A percentile compares a stretch with the other conserved stretches of the same genome.
Conservation (phyloP, 2,888 invertebrate genomes). For the Eupithecia vulgata region DNA sequence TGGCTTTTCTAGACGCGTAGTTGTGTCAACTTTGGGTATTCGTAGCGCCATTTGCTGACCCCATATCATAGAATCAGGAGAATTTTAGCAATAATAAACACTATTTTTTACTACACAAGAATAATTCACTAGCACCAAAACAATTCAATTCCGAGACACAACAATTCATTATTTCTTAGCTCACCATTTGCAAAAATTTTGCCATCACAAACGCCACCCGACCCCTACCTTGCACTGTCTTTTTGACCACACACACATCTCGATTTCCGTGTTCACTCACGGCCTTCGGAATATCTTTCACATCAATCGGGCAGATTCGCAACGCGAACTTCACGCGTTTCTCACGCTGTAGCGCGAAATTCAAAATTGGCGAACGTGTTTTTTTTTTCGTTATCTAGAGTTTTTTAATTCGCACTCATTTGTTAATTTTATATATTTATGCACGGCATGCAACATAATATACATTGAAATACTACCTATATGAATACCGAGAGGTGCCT, state of each 20-base stretch:
- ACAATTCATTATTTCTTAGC: slow-evolving; percentile 83
- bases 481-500: neutral
- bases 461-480: neutral
- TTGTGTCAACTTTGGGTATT: slow-evolving; percentile 83
- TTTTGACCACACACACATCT: slow-evolving; percentile 86
- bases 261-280: slow-evolving; percentile 86
- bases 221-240: slow-evolving; percentile 90
- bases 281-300: slow-evolving; percentile 87
- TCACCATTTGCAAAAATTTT: slow-evolving; percentile 91
- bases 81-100: slow-evolving; percentile 76
- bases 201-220: slow-evolving; percentile 92
- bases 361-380: slow-evolving; percentile 66
- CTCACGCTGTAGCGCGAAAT: slow-evolving; percentile 74
- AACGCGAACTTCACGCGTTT: slow-evolving; percentile 84
- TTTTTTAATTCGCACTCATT: neutral
- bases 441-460: neutral
- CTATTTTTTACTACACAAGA: slow-evolving; percentile 72
- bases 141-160: slow-evolving; percentile 66
- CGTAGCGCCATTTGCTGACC: slow-evolving; percentile 84
- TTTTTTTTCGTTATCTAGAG: neutral
- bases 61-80: slow-evolving; percentile 77
- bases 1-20: slow-evolving; percentile 82
- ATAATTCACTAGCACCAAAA: slow-evolving; percentile 74
- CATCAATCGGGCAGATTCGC: slow-evolving; percentile 86
- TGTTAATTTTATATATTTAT: neutral